Base-by-base conservation (phyloP, 2,888 invertebrate genomes). In the Argyresthia goedartella region DNA sequence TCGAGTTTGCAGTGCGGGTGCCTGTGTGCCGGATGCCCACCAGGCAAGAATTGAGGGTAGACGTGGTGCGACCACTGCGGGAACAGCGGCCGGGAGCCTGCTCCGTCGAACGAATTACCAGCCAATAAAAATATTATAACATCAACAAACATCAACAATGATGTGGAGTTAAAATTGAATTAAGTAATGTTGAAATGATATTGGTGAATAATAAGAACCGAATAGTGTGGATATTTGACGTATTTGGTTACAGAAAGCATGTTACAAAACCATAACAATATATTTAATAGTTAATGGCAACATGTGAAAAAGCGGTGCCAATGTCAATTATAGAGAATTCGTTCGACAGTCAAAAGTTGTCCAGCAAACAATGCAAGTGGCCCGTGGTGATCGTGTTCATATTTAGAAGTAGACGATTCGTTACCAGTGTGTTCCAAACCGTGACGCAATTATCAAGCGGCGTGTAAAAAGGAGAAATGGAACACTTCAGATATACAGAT, bases 31-130 rank as follows among this genome's bases (percentile, higher is more conserved):
- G 94, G 94, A 88, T 95, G 95, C 82, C 94, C 93, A 80, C 94
- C 95, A 72, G 95, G 95, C 81, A 96, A 91, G 89, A 95, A 96
- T 90, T 96, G 95, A 67, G 96, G 95, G 87, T 95, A 95, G 73
- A 96, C 95, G 89, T 95, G 95, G 88, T 95, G 95, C 67, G 95
- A 95, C 95, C 96, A 96, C 89, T 96, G 95, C 65, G 95, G 95
- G 87, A 96, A 96, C 79, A 95, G 90, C 68, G 95, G 95, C 76
- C 95, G 91, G 71, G 92, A 90, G 78, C 92, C 85, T 60, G 54
- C 53, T 68, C n/a, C 8, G 15, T 10, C 16, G 41, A 35, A 36
- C 49, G 39, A 16, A 6, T 15, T 25, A n/a, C n/a, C n/a, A n/a
- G n/a, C n/a, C n/a, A n/a, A n/a, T n/a, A n/a, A n/a, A n/a, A n/a